A percentile compares a stretch with the other conserved stretches of the same genome.
phyloP scores from a whole-genome alignment of 2,797 vertebrate genomes.

The Coreius guichenoti region DNA sequence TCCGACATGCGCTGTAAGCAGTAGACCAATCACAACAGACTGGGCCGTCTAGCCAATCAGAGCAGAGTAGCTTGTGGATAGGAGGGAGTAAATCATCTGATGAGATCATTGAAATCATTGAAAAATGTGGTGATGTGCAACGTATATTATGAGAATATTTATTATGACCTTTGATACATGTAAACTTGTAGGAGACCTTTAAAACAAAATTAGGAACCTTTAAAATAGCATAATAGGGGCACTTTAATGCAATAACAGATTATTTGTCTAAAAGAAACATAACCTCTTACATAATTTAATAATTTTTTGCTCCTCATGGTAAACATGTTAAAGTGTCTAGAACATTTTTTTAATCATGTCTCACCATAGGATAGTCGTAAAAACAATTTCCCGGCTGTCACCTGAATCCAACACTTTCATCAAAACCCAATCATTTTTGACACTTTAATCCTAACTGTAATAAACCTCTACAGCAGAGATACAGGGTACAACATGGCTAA shows the following conservation, averaged over 20 bases:
- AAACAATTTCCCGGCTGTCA: conserved; percentile 24
- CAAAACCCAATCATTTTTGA: conserved; percentile 26
- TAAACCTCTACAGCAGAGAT: not conserved
- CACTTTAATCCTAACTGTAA: conserved; percentile 22
- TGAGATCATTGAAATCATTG: too few species aligned
- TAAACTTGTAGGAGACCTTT: too few species aligned
- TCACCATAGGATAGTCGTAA: not conserved
- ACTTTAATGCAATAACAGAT: not conserved
- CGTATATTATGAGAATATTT: too few species aligned
- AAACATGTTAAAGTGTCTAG: not conserved
- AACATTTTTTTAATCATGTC: conserved; percentile 16
- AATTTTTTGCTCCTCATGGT: not conserved
- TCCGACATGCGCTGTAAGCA: too few species aligned
- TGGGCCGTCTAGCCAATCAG: too few species aligned
- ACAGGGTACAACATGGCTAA: not conserved
- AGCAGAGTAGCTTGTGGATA: too few species aligned
- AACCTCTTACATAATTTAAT: not conserved
- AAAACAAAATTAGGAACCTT: too few species aligned
- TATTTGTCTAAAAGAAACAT: not conserved
- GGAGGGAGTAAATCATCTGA: too few species aligned
- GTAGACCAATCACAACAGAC: too few species aligned
- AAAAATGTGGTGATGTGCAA: too few species aligned
- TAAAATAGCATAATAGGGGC: too few species aligned
- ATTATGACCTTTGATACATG: too few species aligned
- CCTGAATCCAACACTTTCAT: conserved; percentile 14